Evolutionary conservation across 1,140 invertebrate genomes (phyloP).

Genomic region (Bombus confusus): DNA sequence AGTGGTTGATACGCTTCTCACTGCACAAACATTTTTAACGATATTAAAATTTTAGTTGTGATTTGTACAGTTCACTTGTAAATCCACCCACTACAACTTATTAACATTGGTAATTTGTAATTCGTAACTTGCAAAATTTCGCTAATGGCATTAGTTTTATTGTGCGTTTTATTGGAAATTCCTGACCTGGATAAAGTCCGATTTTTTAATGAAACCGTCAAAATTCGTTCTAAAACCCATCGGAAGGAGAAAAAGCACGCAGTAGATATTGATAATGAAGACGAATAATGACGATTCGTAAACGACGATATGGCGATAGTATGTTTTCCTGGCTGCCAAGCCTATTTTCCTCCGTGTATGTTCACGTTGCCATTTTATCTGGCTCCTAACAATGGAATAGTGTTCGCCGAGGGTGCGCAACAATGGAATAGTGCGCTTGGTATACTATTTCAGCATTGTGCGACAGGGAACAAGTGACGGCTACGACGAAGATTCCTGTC

Average conservation of each 20-base stretch:
- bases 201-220: too few relatives aligned
- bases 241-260: background rate
- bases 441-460: conserved; percentile 25
- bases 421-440: conserved; percentile 9
- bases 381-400: conserved; percentile 19
- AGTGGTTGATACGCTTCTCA: too few relatives aligned
- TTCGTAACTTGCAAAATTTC: background rate
- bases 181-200: too few relatives aligned
- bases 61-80: too few relatives aligned
- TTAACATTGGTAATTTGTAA: background rate
- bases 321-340: background rate
- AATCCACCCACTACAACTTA: too few relatives aligned
- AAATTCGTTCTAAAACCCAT: background rate
- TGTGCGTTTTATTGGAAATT: too few relatives aligned
- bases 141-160: too few relatives aligned
- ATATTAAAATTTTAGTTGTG: too few relatives aligned
- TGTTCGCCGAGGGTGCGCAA: background rate
- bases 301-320: background rate
- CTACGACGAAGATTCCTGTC: conserved; percentile 7
- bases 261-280: background rate
- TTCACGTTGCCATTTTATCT: conserved; percentile 19
- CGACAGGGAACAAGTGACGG: conserved; percentile 1
- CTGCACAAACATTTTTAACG: too few relatives aligned
- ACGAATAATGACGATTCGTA: background rate
- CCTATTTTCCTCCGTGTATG: background rate